Conservation (phyloP, 92 coral and sea anemone species). For the Actinernus sp. region DNA sequence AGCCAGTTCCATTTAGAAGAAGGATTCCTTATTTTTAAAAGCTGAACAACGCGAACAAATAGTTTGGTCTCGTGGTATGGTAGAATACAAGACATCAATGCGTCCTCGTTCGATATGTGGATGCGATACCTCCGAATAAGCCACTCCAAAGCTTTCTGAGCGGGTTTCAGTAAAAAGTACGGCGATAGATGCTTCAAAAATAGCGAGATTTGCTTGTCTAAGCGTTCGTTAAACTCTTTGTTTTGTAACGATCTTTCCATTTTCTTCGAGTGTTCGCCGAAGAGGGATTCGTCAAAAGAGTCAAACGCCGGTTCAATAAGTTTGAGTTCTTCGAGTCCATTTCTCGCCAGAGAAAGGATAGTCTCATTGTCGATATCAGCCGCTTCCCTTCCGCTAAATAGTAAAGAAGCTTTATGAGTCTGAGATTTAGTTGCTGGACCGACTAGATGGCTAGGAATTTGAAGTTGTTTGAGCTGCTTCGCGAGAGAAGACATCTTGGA, state of each 20-base stretch:
- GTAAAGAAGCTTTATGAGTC: constrained; percentile 79
- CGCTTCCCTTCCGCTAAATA: constrained; percentile 93
- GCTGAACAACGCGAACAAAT: constrained; percentile 89
- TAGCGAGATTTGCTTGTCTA: constrained; percentile 74
- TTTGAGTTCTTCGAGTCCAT: constrained; percentile 91
- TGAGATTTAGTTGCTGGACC: constrained; percentile 74
- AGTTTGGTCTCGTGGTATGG: constrained; percentile 97
- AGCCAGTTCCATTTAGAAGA: constrained; percentile 94
- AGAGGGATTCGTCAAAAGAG: constrained; percentile 66
- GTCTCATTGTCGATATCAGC: constrained; percentile 97
- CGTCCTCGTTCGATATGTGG: constrained; percentile 82
- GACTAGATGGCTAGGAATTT: constrained; percentile 83
- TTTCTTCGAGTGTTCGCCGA: constrained; percentile 82
- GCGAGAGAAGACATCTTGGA: constrained; percentile 93
- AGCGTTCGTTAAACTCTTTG: constrained; percentile 78
- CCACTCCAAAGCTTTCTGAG: constrained; percentile 97
- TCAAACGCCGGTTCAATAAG: constrained; percentile 76
- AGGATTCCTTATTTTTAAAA: constrained; percentile 69
- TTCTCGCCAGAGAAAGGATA: constrained; percentile 86
- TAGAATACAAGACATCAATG: constrained; percentile 72
- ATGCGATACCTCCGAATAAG: constrained; percentile 87
- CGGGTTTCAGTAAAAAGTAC: constrained; percentile 92
- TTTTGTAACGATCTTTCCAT: constrained; percentile 85
- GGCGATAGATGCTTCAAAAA: constrained; percentile 86
- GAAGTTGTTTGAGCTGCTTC: constrained; percentile 90